Percentiles rank a stretch among this genome's conserved stretches.
These are phyloP conservation scores for Gortyna flavago DNA, from an alignment of 2,888 invertebrate species.

Conservation along the genomic window DNA sequence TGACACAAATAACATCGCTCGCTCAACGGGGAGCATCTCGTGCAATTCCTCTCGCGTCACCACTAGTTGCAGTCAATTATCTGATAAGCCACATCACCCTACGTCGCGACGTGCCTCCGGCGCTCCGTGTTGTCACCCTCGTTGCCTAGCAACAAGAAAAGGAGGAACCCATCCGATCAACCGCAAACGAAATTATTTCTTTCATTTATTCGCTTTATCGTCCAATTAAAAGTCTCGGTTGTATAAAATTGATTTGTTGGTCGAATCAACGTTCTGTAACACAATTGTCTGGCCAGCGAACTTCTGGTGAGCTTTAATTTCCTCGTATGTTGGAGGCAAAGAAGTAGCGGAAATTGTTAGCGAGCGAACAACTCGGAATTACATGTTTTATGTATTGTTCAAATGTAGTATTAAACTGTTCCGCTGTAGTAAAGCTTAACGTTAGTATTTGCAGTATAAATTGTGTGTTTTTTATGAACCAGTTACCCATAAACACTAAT, in stretches of 20 bases:
- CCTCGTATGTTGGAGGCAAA: conserved; percentile 52
- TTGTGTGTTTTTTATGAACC: conserved; percentile 38
- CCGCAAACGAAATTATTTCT: conserved; percentile 78
- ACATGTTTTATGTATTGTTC: conserved; percentile 50
- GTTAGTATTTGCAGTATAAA: conserved; percentile 24
- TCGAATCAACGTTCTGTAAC: conserved; percentile 76
- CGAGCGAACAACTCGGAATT: conserved; percentile 30
- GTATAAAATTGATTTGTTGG: conserved; percentile 80
- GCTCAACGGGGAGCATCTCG: conserved; percentile 59
- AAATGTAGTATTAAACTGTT: conserved; percentile 33
- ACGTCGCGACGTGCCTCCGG: conserved; percentile 62
- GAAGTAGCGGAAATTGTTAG: conserved; percentile 53
- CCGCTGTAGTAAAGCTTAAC: conserved; percentile 17
- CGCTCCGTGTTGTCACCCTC: conserved; percentile 67
- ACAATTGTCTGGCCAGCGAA: conserved; percentile 78
- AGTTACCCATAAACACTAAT: conserved; percentile 52
- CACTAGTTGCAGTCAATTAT: conserved; percentile 84
- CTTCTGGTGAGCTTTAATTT: conserved; percentile 73
- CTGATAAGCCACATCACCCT: conserved; percentile 82
- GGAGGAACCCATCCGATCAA: conserved; percentile 70
- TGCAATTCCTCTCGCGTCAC: conserved; percentile 74
- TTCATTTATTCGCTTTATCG: conserved; percentile 71
- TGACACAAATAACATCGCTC: conserved; percentile 62
- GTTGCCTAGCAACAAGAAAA: conserved; percentile 72
- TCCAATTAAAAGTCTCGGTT: conserved; percentile 75